phyloP scores from a whole-genome alignment of 2,797 vertebrate genomes.

The Tenualosa ilisha region DNA sequence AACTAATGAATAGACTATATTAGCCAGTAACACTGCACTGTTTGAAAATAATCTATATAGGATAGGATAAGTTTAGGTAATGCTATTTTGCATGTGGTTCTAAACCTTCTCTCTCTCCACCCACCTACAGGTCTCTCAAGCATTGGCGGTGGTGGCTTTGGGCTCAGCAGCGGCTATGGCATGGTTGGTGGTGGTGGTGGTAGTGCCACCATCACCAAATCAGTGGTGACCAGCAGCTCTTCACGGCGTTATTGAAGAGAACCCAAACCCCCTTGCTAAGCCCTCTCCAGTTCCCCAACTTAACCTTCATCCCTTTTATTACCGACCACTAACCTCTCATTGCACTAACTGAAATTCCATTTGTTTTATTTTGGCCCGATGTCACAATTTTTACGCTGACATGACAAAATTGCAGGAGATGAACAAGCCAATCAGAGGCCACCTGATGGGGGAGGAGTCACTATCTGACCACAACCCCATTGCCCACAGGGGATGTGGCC shows the following conservation, averaged over 20 bases:
- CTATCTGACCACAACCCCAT: background rate
- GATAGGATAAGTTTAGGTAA: background rate
- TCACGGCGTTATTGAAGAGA: slow-evolving; percentile 53
- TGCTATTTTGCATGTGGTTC: background rate
- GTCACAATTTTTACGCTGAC: background rate
- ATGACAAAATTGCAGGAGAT: background rate
- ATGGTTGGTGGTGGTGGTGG: background rate
- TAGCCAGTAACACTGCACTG: background rate
- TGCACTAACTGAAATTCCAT: background rate
- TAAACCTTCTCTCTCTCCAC: background rate
- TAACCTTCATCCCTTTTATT: background rate
- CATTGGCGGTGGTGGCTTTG: slow-evolving; percentile 19
- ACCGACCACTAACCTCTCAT: background rate
- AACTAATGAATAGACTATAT: too few relatives aligned
- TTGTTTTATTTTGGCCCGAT: background rate
- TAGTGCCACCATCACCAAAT: slow-evolving; percentile 56
- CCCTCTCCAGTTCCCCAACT: background rate
- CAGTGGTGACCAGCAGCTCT: slow-evolving; percentile 44
- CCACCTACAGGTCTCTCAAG: slow-evolving; percentile 51
- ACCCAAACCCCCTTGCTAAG: background rate
- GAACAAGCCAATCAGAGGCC: background rate
- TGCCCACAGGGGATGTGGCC: background rate
- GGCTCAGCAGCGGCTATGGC: slow-evolving; percentile 34
- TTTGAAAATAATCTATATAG: background rate
- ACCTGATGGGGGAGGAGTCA: background rate